Base-by-base conservation (phyloP, 2,888 invertebrate genomes). In the Eupithecia vulgata region DNA sequence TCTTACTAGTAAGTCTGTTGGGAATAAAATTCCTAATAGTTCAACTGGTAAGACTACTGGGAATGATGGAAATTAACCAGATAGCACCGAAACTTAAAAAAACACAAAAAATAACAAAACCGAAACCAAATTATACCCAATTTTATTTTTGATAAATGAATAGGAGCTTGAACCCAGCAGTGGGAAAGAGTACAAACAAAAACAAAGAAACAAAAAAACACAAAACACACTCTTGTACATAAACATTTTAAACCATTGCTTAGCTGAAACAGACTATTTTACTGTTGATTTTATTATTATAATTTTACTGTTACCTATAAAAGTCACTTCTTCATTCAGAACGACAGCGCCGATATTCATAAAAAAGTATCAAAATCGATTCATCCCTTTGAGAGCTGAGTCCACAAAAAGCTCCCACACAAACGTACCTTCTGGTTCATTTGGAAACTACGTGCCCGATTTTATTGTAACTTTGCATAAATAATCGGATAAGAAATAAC, bases 141-240 rank as follows among this genome's bases (percentile, higher is more conserved):
- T 12, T 25, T 57, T 12, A 25, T 13, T 25, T 57, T 0, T 57
- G 0, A 25, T 25, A 57, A 25, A 25, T 25, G 21, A 6, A 10
- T 6, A 17, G 5, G 5, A 6, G 45, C 35, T 35, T 42, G 7
- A 48, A 48, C n/a, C 10, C 48, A 52, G 21, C 48, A 45, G 45
- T 52, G 48, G 6, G 17, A 52, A 21, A 52, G 48, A 17, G n/a
- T 7, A n/a, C 6, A 48, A 48, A 48, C 48, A 48, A 48, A 48
- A 0, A 48, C 48, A 52, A 21, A 52, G 10, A 52, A 52, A 48
- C 48, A 48, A 48, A 48, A 10, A n/a, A 52, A 57, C 59, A 59
- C 30, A 66, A 42, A 59, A 75, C 25, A 68, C 61, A 61, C 40
- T 17, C 61, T 17, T 61, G 61, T 34, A 17, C 3, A 61, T 17